Evolutionary conservation across 2,797 vertebrate genomes (phyloP).

Genomic region (Potorous gilbertii): DNA sequence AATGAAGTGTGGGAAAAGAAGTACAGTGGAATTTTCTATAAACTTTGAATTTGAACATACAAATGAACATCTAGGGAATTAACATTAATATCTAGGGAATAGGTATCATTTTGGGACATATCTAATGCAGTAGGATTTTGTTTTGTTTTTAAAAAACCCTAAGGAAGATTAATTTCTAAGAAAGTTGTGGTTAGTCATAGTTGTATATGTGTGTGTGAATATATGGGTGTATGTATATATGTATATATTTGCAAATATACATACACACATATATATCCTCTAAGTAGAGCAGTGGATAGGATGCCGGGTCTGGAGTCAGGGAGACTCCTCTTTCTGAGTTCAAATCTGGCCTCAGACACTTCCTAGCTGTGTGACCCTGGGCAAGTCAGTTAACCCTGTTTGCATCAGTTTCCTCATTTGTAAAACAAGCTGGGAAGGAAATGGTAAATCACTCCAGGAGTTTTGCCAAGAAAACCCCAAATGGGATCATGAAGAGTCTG

Average conservation of each 20-base stretch:
- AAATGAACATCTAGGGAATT: background rate
- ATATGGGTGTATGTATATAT: too few species aligned
- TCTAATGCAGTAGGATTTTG: background rate
- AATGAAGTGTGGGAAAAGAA: background rate
- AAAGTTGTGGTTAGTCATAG: background rate
- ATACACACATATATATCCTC: background rate
- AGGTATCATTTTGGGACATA: background rate
- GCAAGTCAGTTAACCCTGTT: background rate
- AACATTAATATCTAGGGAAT: background rate
- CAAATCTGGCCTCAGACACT: background rate
- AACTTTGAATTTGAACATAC: background rate
- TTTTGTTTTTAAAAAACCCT: background rate
- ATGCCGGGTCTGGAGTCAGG: background rate
- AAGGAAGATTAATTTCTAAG: background rate
- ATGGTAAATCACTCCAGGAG: background rate
- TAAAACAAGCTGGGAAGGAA: background rate
- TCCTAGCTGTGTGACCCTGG: background rate
- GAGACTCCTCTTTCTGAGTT: background rate
- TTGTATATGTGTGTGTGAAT: too few species aligned
- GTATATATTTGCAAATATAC: background rate
- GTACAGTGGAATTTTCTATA: background rate
- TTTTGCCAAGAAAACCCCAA: background rate
- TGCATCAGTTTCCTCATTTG: background rate
- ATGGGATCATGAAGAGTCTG: background rate
- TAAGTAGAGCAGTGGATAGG: background rate